Percentiles rank a stretch among this genome's conserved stretches.
These are phyloP conservation scores for Poecilia wingei DNA, from an alignment of 2,797 vertebrate species.

Conservation along the genomic window DNA sequence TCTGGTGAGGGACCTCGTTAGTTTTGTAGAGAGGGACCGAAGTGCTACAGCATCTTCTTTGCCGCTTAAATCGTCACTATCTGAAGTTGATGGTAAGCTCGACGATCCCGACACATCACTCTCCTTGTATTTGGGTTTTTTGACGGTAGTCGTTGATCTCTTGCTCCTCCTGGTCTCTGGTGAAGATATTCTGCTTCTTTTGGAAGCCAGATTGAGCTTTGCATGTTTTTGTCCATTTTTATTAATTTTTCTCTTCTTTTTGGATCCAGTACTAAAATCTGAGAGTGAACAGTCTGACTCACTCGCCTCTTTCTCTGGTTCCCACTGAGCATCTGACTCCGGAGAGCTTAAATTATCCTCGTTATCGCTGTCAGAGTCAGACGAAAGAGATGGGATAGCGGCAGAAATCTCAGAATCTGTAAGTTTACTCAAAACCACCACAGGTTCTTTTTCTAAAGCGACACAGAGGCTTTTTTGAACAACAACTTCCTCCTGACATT, in stretches of 20 bases:
- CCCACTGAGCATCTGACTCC: constrained; percentile 9
- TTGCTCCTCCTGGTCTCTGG: background rate
- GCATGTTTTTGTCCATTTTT: rapidly evolving
- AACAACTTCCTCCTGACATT: background rate
- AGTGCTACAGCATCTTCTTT: background rate
- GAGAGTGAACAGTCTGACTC: background rate
- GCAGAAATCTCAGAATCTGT: rapidly evolving
- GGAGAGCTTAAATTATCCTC: background rate
- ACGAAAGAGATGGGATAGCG: rapidly evolving
- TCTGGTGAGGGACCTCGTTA: background rate
- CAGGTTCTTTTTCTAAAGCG: background rate
- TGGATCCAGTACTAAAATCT: background rate
- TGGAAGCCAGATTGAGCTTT: background rate
- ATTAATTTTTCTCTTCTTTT: constrained; percentile 31
- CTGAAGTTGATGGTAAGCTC: background rate
- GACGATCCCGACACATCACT: rapidly evolving
- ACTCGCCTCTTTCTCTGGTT: background rate
- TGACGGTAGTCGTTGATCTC: background rate
- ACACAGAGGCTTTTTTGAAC: rapidly evolving
- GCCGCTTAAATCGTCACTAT: background rate
- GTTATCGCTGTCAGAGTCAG: rapidly evolving
- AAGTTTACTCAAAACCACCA: constrained; percentile 53
- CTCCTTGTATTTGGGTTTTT: background rate
- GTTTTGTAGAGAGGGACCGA: background rate
- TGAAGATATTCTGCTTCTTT: no score